A percentile compares a stretch with the other conserved stretches of the same genome.
Evolutionary conservation across 2,113 vertebrate genomes (phyloP).

Genomic region (Silurus asotus): DNA sequence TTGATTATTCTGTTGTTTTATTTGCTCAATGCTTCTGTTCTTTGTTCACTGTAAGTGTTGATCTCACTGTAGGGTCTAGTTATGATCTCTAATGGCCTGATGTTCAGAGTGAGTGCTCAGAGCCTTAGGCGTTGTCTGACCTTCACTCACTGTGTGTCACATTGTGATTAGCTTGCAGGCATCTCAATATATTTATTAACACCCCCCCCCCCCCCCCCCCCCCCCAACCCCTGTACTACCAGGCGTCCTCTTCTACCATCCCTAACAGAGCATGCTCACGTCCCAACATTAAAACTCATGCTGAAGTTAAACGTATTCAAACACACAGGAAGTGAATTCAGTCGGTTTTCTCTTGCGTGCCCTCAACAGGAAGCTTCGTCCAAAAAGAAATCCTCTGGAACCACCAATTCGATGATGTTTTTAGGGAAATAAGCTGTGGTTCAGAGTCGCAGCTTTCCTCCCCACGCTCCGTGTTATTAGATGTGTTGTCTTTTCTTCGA

Average conservation of each 20-base stretch:
- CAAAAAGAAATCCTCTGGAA: background rate
- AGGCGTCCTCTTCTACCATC: background rate
- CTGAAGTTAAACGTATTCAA: slow-evolving; percentile 20
- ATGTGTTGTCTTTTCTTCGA: slow-evolving; percentile 7
- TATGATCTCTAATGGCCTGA: background rate
- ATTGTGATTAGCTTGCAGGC: background rate
- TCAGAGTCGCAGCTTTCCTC: background rate
- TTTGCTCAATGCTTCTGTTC: background rate
- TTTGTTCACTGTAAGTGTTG: background rate
- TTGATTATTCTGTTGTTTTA: background rate
- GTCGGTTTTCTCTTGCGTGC: background rate
- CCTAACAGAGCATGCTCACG: background rate
- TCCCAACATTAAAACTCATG: background rate
- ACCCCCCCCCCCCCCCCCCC: background rate
- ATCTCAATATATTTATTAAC: background rate
- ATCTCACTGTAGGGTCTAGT: no score
- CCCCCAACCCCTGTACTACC: background rate
- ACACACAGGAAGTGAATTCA: slow-evolving; percentile 13
- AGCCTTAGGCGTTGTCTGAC: slow-evolving; percentile 10
- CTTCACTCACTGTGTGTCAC: background rate
- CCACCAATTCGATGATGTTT: background rate
- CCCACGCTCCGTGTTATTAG: background rate
- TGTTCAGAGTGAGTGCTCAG: background rate
- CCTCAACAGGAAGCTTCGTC: background rate
- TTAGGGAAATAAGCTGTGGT: slow-evolving; percentile 25